Conservation (phyloP, 2,113 vertebrate species). For the Callipepla californica region DNA sequence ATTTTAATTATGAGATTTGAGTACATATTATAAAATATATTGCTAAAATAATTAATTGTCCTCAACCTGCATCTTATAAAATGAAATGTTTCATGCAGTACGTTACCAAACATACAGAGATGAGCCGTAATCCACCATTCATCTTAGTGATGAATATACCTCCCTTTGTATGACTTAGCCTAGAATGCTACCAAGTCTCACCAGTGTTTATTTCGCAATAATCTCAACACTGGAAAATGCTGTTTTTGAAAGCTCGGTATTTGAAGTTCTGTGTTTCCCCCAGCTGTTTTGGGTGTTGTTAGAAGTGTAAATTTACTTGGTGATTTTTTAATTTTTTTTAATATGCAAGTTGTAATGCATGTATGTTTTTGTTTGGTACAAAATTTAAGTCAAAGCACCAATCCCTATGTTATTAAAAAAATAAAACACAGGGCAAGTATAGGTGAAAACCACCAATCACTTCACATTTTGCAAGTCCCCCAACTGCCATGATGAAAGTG, state of each 20-base stretch:
- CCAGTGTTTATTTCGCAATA: not conserved
- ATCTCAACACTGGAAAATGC: not conserved
- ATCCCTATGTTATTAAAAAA: not conserved
- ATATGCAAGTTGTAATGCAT: not conserved
- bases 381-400: not conserved
- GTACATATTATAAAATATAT: not conserved
- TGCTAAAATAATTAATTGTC: not conserved
- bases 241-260: not conserved
- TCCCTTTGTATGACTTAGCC: not conserved
- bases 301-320: not conserved
- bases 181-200: not conserved
- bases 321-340: not conserved
- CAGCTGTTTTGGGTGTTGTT: rapidly evolving
- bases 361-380: not conserved
- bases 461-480: not conserved
- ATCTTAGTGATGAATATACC: not conserved
- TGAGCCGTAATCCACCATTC: not conserved
- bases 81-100: not conserved
- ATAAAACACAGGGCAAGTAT: not conserved
- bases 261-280: not conserved
- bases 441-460: not conserved
- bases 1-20: not conserved
- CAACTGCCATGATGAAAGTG: not conserved
- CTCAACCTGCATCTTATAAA: not conserved
- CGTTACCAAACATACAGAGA: not conserved